Evolutionary conservation across 2,113 vertebrate species (phyloP).

Genomic region (Tupaia chinensis): DNA sequence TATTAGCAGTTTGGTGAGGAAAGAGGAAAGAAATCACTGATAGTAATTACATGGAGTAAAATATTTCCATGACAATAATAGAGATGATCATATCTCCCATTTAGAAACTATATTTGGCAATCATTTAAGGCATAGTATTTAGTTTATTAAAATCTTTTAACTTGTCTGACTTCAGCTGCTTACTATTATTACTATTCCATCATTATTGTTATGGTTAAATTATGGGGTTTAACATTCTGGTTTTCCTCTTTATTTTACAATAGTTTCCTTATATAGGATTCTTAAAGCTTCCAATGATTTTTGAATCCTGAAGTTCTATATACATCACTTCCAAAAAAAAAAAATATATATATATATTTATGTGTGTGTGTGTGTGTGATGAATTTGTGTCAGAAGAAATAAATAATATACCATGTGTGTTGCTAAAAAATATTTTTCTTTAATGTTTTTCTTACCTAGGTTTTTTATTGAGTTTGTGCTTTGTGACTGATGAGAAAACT

Average conservation of each 20-base stretch:
- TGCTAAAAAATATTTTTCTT: neutral
- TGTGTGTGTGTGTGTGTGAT: no score
- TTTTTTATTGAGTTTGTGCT: neutral
- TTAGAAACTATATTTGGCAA: neutral
- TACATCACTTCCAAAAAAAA: neutral
- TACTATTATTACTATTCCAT: neutral
- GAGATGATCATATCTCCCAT: neutral
- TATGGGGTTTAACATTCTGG: neutral
- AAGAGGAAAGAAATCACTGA: neutral
- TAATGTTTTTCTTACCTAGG: neutral
- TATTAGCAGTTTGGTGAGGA: neutral
- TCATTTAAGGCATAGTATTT: neutral
- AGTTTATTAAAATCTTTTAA: neutral
- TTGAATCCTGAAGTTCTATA: neutral
- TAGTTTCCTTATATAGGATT: neutral
- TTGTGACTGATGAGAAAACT: neutral
- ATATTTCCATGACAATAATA: conserved; percentile 23
- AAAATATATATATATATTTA: neutral
- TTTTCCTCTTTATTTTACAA: neutral
- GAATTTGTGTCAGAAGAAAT: neutral
- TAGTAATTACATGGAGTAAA: neutral
- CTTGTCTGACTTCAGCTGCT: neutral
- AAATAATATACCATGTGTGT: neutral
- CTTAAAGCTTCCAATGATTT: neutral
- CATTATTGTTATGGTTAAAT: neutral